Evolutionary conservation across 2,113 vertebrate species (phyloP).

Genomic region (Macroglossus sobrinus): DNA sequence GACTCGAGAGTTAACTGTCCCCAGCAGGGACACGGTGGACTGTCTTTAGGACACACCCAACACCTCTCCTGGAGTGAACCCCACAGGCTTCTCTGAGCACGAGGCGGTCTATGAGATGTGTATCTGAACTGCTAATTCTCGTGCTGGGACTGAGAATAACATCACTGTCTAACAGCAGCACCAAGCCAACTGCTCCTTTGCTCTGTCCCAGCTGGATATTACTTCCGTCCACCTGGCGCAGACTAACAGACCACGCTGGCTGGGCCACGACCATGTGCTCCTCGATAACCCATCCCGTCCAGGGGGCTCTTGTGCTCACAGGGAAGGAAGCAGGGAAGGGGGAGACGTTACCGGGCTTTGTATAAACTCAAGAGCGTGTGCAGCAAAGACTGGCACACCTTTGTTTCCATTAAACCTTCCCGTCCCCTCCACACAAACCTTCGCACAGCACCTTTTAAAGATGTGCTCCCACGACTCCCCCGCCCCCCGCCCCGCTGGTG

Average conservation of each 20-base stretch:
- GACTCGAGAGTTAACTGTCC: background rate
- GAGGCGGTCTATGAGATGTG: background rate
- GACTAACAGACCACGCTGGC: background rate
- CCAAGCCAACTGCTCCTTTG: background rate
- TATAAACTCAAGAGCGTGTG: background rate
- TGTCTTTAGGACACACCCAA: background rate
- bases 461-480: no score
- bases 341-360: background rate
- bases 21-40: background rate
- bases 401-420: no score
- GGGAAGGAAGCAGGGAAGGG: background rate
- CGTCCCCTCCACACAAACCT: background rate
- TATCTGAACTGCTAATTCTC: background rate
- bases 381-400: background rate
- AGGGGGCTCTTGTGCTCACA: background rate
- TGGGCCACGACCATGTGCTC: background rate
- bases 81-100: background rate
- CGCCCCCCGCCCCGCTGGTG: no score
- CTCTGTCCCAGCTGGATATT: background rate
- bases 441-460: background rate
- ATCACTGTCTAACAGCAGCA: background rate
- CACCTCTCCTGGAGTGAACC: background rate
- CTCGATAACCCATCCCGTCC: background rate
- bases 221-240: background rate
- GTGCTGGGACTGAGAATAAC: background rate